Base-by-base conservation (phyloP, 1,140 invertebrate species). In the Macrobrachium rosenbergii region DNA sequence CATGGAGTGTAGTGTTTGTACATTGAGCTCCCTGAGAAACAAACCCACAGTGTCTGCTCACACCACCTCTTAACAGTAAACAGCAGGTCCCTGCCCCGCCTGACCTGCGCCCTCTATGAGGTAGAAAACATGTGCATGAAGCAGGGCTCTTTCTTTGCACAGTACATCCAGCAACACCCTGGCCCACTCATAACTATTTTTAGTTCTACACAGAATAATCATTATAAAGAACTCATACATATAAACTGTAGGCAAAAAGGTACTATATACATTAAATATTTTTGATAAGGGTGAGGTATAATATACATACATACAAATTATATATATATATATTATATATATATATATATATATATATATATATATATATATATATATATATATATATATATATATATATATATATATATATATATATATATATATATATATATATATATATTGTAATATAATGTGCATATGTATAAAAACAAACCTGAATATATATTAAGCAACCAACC, bases 1-100 rank as follows among this genome's bases (percentile, higher is more conserved):
- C 45, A 63, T 82, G 86, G 86, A 72, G 75, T 88, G 86, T 79
- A 88, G 86, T 88, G 80, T 88, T 88, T 88, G 86, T 88, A 88
- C 86, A 88, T 77, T 88, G 81, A 83, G 86, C 86, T 88, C 86
- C 86, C 86, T 88, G 86, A 88, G 86, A 82, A 88, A 88, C 86
- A 88, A 78, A 82, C 59, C 80, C 86, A 82, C 60, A 67, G 75
- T 43, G 72, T 76, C 86, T 88, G 69, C 72, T 81, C 80, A 82
- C 86, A 72, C n/a, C 62, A 52, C 67, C 78, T 75, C 78, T 52
- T 52, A 52, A 52, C 52, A 52, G 52, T 52, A 82, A 80, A 82
- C 69, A 81, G 64, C 69, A 87, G 85, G 85, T 87, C 85, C 85
- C 85, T 87, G 69, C 80, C 80, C 86, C 86, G 28, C 86, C 78